Evolutionary conservation across 1,140 invertebrate species (phyloP).

Genomic region (Drosophila carrolli): DNA sequence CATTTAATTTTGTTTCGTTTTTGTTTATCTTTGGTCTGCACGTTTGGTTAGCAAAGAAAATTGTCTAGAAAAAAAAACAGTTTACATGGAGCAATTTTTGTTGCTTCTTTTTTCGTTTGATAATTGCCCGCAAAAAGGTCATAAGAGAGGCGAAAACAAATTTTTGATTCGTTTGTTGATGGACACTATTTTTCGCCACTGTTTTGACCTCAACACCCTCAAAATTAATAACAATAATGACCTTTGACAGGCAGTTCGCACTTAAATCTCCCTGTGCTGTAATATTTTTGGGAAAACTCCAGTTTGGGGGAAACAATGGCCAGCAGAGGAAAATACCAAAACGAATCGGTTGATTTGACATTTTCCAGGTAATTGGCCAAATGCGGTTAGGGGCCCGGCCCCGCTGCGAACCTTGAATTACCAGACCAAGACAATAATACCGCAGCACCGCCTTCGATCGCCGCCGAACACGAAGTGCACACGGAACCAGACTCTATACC

Average conservation of each 20-base stretch:
- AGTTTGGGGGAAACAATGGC: conserved; percentile 17
- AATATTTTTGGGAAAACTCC: conserved; percentile 66
- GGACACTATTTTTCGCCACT: conserved; percentile 46
- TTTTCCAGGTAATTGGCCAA: conserved; percentile 68
- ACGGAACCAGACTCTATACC: conserved; percentile 52
- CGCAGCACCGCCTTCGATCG: conserved; percentile 39
- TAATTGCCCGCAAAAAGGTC: conserved; percentile 77
- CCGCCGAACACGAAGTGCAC: conserved; percentile 40
- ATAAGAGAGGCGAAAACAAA: conserved; percentile 38
- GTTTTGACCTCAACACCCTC: conserved; percentile 70
- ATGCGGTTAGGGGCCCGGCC: conserved; percentile 61
- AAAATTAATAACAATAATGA: conserved; percentile 51
- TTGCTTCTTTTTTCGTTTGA: conserved; percentile 51
- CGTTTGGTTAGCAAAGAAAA: conserved; percentile 72
- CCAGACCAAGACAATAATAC: conserved; percentile 58
- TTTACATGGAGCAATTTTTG: conserved; percentile 57
- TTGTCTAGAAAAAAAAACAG: conserved; percentile 46
- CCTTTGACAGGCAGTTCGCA: conserved; percentile 59
- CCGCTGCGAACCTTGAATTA: conserved; percentile 64
- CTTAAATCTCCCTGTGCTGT: conserved; percentile 53
- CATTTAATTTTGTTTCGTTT: conserved; percentile 78
- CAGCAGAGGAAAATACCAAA: conserved; percentile 26
- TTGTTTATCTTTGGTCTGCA: conserved; percentile 60
- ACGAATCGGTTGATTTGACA: conserved; percentile 60
- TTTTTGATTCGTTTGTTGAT: conserved; percentile 45